Evolutionary conservation across 2,797 vertebrate species (phyloP).

Genomic region (Poecilia velifera): DNA sequence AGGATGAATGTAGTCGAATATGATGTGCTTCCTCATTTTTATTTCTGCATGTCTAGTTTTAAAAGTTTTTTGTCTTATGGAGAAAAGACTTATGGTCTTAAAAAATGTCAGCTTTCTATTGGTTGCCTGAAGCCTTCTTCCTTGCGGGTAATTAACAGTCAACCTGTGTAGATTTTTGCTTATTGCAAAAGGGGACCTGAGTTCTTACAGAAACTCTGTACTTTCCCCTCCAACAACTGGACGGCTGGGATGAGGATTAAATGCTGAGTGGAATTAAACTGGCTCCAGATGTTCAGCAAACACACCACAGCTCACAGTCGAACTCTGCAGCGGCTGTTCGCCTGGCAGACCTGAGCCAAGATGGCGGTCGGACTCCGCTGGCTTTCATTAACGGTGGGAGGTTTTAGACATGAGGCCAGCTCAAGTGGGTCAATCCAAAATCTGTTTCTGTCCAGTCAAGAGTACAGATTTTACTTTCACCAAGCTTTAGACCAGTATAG

Average conservation of each 20-base stretch:
- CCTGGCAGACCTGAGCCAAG: conserved; percentile 34
- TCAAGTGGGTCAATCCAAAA: conserved; percentile 47
- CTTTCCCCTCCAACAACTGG: conserved; percentile 43
- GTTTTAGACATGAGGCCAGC: conserved; percentile 6
- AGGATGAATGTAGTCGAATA: neutral
- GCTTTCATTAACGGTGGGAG: conserved; percentile 37
- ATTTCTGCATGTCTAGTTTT: neutral
- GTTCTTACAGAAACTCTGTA: conserved; percentile 17
- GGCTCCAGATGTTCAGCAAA: conserved; percentile 65
- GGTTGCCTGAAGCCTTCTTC: neutral
- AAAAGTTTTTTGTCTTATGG: neutral
- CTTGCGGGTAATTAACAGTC: neutral
- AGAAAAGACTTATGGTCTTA: neutral
- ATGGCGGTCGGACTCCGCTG: conserved; percentile 37
- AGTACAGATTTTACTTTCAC: neutral
- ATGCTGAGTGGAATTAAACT: conserved; percentile 56
- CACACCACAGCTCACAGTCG: conserved; percentile 51
- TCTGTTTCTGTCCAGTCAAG: conserved; percentile 38
- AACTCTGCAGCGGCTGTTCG: conserved; percentile 11
- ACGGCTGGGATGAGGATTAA: conserved; percentile 61
- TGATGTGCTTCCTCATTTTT: neutral
- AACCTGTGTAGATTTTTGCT: neutral
- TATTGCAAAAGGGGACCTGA: conserved; percentile 4
- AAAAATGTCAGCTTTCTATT: neutral
- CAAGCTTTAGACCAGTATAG: neutral